Base-by-base conservation (phyloP, 2,113 vertebrate species). In the Megalops atlanticus region DNA sequence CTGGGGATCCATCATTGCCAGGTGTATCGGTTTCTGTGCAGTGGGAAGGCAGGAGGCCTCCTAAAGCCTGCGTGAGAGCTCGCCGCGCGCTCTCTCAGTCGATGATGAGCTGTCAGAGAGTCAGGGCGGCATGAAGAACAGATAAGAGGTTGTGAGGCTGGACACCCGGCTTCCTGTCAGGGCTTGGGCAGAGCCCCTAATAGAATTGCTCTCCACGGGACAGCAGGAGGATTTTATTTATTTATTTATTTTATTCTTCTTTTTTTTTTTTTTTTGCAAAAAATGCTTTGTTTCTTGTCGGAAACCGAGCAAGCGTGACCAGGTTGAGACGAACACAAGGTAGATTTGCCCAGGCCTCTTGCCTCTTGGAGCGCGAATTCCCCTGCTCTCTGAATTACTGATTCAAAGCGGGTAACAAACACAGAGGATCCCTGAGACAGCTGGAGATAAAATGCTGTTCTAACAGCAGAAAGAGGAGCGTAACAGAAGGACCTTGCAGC, bases 21-120 rank as follows among this genome's bases (percentile, higher is more conserved):
- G 41, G 72, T 16, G 14, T 16, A 27, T 12, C 24, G 24, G 39
- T n/a, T 8, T 41, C 5, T 12, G 18, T 12, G 38, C 15, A 74
- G 40, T 16, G 72, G 10, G 36, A 35, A 15, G 4, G 16, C 38
- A 27, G 36, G 38, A n/a, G 40, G 16, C 72, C 36, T 40, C 14
- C 4, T 35, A 5, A 43, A n/a, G 38, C 72, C 38, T n/a, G 24
- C 5, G 21, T 24, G 2, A 2, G 41, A 74, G 3, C 41, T n/a
- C 41, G 18, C n/a, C n/a, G 21, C n/a, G 72, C 39, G 0, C 24
- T n/a, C n/a, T 18, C 70, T 49, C 49, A 77, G 33, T 38, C 27
- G n/a, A 45, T 36, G 58, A 81, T 21, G 80, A 71, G 21, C 35
- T 81, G 80, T 77, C 74, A 81, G 54, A 43, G 35, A 81, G 64